Conservation (phyloP, 1,140 invertebrate species). For the Diorhabda carinulata region DNA sequence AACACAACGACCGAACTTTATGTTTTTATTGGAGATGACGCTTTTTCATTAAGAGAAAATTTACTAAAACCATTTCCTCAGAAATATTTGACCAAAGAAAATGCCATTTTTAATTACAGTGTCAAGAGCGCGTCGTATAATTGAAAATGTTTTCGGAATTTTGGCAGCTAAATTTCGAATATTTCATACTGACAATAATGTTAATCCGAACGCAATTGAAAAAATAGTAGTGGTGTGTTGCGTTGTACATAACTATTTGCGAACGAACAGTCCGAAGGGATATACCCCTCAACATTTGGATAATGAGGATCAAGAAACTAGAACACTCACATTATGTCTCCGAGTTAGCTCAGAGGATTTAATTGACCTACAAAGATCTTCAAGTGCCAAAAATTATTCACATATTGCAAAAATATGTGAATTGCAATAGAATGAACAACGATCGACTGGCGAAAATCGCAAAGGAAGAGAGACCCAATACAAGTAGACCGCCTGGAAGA, state of each 20-base stretch:
- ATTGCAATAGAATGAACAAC: no score
- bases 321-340: neutral
- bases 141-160: neutral
- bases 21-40: neutral
- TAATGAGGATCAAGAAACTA: neutral
- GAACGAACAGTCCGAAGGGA: neutral
- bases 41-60: neutral
- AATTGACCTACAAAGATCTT: neutral
- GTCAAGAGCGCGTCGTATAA: neutral
- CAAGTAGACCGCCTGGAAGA: no score
- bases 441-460: no score
- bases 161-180: neutral
- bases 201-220: neutral
- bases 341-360: neutral
- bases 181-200: neutral
- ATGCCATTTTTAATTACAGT: neutral
- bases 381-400: neutral
- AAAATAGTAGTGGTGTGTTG: neutral
- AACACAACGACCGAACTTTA: no score
- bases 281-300: neutral
- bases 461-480: no score
- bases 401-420: no score
- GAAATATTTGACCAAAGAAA: neutral
- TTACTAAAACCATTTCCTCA: neutral
- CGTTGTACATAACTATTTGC: neutral